Evolutionary conservation across 2,888 invertebrate species (phyloP).

Genomic region (Chymomyza amoena): DNA sequence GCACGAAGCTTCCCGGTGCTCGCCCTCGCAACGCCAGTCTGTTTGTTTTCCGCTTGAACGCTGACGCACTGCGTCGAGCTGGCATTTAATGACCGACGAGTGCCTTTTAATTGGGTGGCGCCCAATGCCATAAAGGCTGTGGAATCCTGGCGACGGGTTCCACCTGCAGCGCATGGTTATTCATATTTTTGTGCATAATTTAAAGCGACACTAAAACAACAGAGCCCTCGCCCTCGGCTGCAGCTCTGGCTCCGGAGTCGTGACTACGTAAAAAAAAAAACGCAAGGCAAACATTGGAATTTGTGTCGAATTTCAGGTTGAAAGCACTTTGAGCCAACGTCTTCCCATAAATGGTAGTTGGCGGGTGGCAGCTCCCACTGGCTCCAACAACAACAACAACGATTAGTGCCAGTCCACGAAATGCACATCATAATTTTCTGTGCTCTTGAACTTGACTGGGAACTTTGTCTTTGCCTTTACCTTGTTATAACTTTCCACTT

Average conservation of each 20-base stretch:
- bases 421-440: conserved; percentile 62
- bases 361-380: background rate
- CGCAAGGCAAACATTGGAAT: background rate
- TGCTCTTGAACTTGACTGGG: conserved; percentile 32
- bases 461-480: background rate
- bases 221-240: background rate
- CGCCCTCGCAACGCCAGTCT: too few species aligned
- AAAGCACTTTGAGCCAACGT: background rate
- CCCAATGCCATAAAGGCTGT: conserved; percentile 48
- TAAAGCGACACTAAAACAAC: conserved; percentile 41
- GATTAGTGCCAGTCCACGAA: background rate
- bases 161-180: conserved; percentile 51
- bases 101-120: conserved; percentile 71
- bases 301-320: background rate
- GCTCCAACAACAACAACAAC: background rate
- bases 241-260: too few species aligned
- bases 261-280: background rate
- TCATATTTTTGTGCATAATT: conserved; percentile 49
- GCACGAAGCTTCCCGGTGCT: background rate
- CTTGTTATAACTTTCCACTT: conserved; percentile 40
- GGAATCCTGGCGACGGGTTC: conserved; percentile 1
- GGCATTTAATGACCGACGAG: conserved; percentile 63
- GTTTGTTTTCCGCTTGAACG: background rate
- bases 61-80: conserved; percentile 23
- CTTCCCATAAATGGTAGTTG: background rate